Conservation (phyloP, 2,888 invertebrate genomes). For the Caenorhabditis plicata region DNA sequence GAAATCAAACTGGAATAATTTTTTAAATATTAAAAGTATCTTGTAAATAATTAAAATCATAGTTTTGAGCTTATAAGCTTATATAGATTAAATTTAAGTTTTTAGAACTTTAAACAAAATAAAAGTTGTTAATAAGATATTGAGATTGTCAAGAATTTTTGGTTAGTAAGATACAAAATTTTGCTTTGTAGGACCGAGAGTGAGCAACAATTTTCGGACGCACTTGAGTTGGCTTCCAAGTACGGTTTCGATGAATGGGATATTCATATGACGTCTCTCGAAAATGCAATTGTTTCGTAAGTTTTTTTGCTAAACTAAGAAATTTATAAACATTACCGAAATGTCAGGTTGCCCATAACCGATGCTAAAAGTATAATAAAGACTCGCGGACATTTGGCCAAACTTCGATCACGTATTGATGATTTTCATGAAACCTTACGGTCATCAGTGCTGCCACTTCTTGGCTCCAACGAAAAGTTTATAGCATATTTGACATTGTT, state of each 20-base stretch:
- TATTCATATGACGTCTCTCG: constrained; percentile 48
- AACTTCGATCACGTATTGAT: constrained; percentile 16
- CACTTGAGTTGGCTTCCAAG: constrained; percentile 38
- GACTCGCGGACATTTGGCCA: constrained; percentile 29
- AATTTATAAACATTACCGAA: constrained; percentile 1
- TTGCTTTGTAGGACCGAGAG: constrained; percentile 36
- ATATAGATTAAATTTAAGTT: too few relatives aligned
- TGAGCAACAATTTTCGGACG: constrained; percentile 40
- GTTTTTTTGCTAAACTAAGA: background rate
- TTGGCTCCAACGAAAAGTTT: constrained; percentile 36
- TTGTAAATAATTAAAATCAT: too few relatives aligned
- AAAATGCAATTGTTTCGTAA: constrained; percentile 39
- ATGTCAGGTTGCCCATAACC: constrained; percentile 13
- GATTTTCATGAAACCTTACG: constrained; percentile 32
- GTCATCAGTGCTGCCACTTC: constrained; percentile 28
- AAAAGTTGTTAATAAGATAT: too few relatives aligned
- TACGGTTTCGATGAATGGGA: constrained; percentile 40
- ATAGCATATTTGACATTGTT: constrained; percentile 39
- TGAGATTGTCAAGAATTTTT: too few relatives aligned
- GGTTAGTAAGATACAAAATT: background rate
- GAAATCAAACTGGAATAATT: too few relatives aligned
- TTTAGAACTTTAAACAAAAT: too few relatives aligned
- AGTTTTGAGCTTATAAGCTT: too few relatives aligned
- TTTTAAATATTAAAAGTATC: too few relatives aligned
- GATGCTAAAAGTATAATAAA: constrained; percentile 35